phyloP scores from a whole-genome alignment of 2,113 vertebrate genomes.

The Chaetodon auriga region DNA sequence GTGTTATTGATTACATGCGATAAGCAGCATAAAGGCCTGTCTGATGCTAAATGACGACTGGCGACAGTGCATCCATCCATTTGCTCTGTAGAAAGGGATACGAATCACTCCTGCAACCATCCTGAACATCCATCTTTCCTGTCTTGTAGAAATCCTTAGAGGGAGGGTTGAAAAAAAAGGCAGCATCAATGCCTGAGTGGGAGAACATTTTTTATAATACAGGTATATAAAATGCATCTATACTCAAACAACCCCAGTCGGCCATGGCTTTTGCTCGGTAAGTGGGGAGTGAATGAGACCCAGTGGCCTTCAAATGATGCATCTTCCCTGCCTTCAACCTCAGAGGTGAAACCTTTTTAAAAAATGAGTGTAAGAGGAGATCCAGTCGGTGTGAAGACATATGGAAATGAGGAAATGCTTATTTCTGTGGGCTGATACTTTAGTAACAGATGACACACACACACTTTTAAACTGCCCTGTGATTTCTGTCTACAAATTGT shows the following conservation, averaged over 20 bases:
- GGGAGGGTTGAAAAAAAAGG: slow-evolving; percentile 5
- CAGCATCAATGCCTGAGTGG: neutral
- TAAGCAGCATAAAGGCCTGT: slow-evolving; percentile 56
- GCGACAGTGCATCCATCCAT: slow-evolving; percentile 49
- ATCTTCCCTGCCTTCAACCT: slow-evolving; percentile 32
- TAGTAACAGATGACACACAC: slow-evolving; percentile 8
- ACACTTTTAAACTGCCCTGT: slow-evolving; percentile 2
- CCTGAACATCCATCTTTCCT: slow-evolving; percentile 63
- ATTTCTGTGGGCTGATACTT: neutral
- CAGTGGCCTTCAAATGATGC: slow-evolving; percentile 44
- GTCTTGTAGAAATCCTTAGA: slow-evolving; percentile 52
- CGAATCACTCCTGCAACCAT: slow-evolving; percentile 51
- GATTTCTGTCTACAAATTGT: slow-evolving; percentile 45
- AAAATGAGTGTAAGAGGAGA: neutral
- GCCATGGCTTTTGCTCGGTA: slow-evolving; percentile 12
- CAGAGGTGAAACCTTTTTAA: neutral
- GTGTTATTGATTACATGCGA: slow-evolving; percentile 49
- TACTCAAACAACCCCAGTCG: slow-evolving; percentile 20
- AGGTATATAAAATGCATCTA: slow-evolving; percentile 37
- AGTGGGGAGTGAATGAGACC: slow-evolving; percentile 40
- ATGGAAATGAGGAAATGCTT: neutral
- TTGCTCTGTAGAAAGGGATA: slow-evolving; percentile 41
- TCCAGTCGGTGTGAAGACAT: slow-evolving; percentile 16
- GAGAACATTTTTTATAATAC: slow-evolving; percentile 38
- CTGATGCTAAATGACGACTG: slow-evolving; percentile 45